Base-by-base conservation (phyloP, 35 echinoderm and acorn worm species). In the Ophioderma brevispina region DNA sequence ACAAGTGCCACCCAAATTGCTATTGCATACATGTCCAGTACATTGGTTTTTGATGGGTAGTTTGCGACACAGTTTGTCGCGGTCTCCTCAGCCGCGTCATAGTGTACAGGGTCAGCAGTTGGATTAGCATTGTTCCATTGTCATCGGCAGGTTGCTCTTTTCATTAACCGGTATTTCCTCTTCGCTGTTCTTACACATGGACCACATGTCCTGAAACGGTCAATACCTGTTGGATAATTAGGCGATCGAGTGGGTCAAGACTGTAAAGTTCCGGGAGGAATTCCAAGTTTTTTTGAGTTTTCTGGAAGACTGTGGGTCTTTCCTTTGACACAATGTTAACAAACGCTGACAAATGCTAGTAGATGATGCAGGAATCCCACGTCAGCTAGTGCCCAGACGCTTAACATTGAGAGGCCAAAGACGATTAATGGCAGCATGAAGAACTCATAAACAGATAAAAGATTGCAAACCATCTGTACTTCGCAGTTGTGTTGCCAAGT, bases 391-490 rank as follows among this genome's bases (percentile, higher is more conserved):
- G 64, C 81, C 80, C 90, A 89, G 17, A 88, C 55, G 14, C 90
- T 94, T 34, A 95, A 88, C 32, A 92, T n/a, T 0, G 96, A 98
- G 5, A 98, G 76, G 13, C 93, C 96, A 81, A 98, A 98, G 18
- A 98, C 84, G 0, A 79, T 35, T 3, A 88, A 50, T 6, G 96
- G 96, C 14, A 98, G 37, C 0, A 91, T 21, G 76, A 95, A 95
- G 77, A 98, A 98, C 87, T 90, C 35, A 95, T 23, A 59, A 98
- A 76, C 38, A 98, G 76, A 78, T 98, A 98, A 64, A 98, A 81
- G 43, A 98, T 80, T 18, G 96, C 96, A 80, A 98, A 98, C 96
- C 96, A 98, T 13, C 96, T 90, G 88, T 98, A 98, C 81, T 91
- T 91, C 18, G 96, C 96, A 25, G 96, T 98, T n/a, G 93, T 98